These are phyloP conservation scores for Campylomormyrus numenius DNA, from an alignment of 2,113 vertebrate species.

Conservation along the genomic window DNA sequence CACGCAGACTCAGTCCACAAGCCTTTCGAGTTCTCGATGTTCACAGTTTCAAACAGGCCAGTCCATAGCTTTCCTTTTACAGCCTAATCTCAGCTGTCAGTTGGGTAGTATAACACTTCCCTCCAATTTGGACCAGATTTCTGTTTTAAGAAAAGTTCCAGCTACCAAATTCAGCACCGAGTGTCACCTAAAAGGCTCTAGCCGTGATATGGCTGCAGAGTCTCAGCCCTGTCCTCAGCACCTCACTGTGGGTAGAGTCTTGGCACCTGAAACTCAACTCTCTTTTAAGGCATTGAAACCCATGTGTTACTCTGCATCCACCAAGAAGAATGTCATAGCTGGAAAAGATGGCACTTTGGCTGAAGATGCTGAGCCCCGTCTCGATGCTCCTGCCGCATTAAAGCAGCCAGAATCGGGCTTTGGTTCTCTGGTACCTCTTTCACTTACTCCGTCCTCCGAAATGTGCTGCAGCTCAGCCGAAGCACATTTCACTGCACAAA, in stretches of 20 bases:
- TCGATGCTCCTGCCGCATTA: slow-evolving; percentile 51
- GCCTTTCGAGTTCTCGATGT: slow-evolving; percentile 78
- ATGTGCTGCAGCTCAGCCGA: slow-evolving; percentile 63
- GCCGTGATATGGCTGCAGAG: slow-evolving; percentile 68
- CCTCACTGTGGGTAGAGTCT: slow-evolving; percentile 72
- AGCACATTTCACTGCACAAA: slow-evolving; percentile 55
- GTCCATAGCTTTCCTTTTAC: slow-evolving; percentile 78
- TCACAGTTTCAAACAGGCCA: slow-evolving; percentile 79
- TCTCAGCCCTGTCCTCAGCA: slow-evolving; percentile 77
- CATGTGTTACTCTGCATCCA: slow-evolving; percentile 61
- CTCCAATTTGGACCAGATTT: slow-evolving; percentile 76
- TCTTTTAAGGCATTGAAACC: slow-evolving; percentile 62
- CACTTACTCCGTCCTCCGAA: slow-evolving; percentile 62
- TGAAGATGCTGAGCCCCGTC: slow-evolving; percentile 50
- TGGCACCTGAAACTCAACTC: slow-evolving; percentile 71
- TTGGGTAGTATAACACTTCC: slow-evolving; percentile 85
- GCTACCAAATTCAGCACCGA: slow-evolving; percentile 75
- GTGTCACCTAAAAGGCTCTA: slow-evolving; percentile 63
- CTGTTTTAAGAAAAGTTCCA: slow-evolving; percentile 69
- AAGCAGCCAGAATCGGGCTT: slow-evolving; percentile 60
- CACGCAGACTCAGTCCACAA: slow-evolving; percentile 75
- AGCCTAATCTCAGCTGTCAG: slow-evolving; percentile 76
- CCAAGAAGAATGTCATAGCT: slow-evolving; percentile 50
- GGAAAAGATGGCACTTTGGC: slow-evolving; percentile 50
- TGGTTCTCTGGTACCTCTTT: slow-evolving; percentile 61